These are phyloP conservation scores for Eudasyphora cyanicolor DNA, from an alignment of 2,888 invertebrate genomes.

Conservation along the genomic window DNA sequence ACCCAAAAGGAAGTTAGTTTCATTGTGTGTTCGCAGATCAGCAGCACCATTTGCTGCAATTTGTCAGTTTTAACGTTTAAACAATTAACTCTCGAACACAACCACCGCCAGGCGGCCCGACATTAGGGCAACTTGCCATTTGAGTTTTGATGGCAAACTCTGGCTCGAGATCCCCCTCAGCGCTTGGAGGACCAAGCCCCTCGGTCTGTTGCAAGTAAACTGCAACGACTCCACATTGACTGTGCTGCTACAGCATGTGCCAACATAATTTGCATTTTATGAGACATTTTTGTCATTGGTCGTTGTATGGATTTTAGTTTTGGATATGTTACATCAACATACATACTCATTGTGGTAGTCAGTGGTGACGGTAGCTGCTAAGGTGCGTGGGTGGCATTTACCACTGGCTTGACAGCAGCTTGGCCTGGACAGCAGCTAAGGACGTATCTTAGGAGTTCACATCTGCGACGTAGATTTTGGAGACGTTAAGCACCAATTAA, in stretches of 20 bases:
- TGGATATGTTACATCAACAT: neutral
- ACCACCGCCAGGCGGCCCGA: neutral
- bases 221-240: neutral
- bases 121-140: neutral
- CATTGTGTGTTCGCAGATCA: neutral
- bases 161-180: no score
- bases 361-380: neutral
- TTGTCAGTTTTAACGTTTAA: constrained; percentile 33
- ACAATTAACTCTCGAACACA: constrained; percentile 23
- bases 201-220: neutral
- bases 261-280: constrained; percentile 61
- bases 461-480: neutral
- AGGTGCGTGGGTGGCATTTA: neutral
- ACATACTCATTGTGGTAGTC: neutral
- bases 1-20: constrained; percentile 9
- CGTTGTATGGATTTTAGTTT: neutral
- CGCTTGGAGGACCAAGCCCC: no score
- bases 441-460: neutral
- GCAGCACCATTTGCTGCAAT: constrained; percentile 3
- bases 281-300: constrained; percentile 28
- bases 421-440: neutral
- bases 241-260: constrained; percentile 55
- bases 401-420: neutral
- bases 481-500: neutral
- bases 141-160: neutral